Base-by-base conservation (phyloP, 2,797 vertebrate genomes). In the Lacerta agilis region DNA sequence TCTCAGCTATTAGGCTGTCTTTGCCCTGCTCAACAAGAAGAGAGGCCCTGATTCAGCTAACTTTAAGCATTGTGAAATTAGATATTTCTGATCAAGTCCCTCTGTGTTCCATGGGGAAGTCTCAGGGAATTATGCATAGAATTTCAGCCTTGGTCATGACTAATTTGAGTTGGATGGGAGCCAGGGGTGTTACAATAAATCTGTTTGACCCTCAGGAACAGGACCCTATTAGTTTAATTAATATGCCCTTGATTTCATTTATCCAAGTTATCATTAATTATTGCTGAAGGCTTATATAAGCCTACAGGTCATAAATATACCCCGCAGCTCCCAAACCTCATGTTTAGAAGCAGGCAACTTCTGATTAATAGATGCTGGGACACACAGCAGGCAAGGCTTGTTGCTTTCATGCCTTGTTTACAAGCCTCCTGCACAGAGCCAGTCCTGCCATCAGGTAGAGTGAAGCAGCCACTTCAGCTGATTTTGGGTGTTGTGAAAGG, bases 171-270 rank as follows among this genome's bases (percentile, higher is more conserved):
- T 75, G 25, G 72, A 75, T 23, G 17, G 72, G 6, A 6, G 33
- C 33, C n/a, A 58, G 49, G 49, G 89, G 81, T 38, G 86, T 8
- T 10, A 49, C 89, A 92, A 87, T 82, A 88, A 90, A 91, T 58
- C 38, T 61, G 79, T 43, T 17, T 1, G 10, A 38, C 69, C 7
- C 75, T 77, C 49, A 75, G 82, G 69, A 79, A 20, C 72, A 82
- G 78, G 85, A 89, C 3, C 66, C 73, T 91, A 17, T 41, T 87
- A 83, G 45, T 49, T 83, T 82, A 87, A 88, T 87, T 90, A 90
- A 88, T 45, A 83, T 55, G 61, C 85, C 79, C 8, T 91, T 91
- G 85, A 86, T 91, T 94, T 80, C 61, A 86, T 90, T 69, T 20
- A 81, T 67, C 27, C 64, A 87, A 87, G 33, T 61, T 91, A 90